Percentiles rank a stretch among this genome's conserved stretches.
Evolutionary conservation across 2,888 invertebrate genomes (phyloP).

Genomic region (Diarsia brunnea): DNA sequence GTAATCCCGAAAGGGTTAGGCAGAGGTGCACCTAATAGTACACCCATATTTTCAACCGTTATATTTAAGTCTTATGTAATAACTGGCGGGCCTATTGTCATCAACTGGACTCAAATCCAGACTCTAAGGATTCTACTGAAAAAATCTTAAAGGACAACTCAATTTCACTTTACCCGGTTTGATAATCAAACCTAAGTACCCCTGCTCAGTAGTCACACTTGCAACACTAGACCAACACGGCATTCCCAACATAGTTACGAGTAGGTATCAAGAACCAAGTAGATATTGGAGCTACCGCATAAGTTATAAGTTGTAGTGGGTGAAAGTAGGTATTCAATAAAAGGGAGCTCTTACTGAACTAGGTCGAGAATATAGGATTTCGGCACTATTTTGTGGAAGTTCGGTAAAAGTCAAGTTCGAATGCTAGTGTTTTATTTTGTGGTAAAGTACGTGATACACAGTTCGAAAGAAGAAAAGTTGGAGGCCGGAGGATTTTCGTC

Average conservation of each 20-base stretch:
- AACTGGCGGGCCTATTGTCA: background rate
- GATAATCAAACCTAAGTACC: background rate
- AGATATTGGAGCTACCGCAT: slow-evolving; percentile 19
- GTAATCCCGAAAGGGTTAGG: background rate
- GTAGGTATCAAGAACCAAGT: background rate
- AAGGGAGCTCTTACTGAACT: slow-evolving; percentile 38
- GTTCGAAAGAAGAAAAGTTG: slow-evolving; percentile 15
- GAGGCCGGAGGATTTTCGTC: background rate
- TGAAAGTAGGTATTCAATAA: slow-evolving; percentile 46
- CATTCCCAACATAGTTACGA: background rate
- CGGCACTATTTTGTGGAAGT: slow-evolving; percentile 24
- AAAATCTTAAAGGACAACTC: background rate
- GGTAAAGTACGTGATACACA: slow-evolving; percentile 10
- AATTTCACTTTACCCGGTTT: background rate
- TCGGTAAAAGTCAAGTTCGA: slow-evolving; percentile 36
- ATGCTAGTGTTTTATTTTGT: slow-evolving; percentile 27
- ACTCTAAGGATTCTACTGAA: background rate
- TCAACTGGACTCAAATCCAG: background rate
- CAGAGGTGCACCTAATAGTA: background rate
- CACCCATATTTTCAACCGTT: background rate
- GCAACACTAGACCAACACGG: background rate
- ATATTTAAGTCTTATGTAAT: background rate
- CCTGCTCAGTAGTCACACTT: background rate
- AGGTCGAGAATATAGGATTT: slow-evolving; percentile 50
- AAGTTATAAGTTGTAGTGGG: slow-evolving; percentile 32